A percentile compares a stretch with the other conserved stretches of the same genome.
Conservation (phyloP, 2,113 vertebrate species). For the Menura novaehollandiae region DNA sequence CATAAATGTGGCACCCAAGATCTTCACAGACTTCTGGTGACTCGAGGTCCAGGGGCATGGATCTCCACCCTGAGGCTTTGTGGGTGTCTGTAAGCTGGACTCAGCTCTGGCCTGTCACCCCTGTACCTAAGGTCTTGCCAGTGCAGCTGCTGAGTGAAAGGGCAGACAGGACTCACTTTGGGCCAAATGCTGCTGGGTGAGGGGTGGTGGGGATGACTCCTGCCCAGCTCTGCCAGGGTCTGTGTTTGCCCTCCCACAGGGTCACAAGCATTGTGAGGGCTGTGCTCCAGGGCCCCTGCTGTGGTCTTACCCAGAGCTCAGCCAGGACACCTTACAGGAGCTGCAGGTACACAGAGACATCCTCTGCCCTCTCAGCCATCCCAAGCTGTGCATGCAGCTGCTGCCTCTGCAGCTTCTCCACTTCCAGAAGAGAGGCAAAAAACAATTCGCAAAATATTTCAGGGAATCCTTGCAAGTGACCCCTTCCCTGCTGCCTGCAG, state of each 20-base stretch:
- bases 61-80: not conserved
- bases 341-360: not conserved
- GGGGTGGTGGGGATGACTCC: not conserved
- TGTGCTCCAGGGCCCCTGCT: not conserved
- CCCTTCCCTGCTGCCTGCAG: not conserved
- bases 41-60: not conserved
- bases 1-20: not conserved
- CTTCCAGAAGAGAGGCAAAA: not conserved
- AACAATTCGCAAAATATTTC: not conserved
- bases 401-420: not conserved
- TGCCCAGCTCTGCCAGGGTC: not conserved
- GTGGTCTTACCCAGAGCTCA: not conserved
- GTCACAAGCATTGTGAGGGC: not conserved
- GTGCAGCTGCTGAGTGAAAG: not conserved
- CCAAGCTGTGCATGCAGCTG: not conserved
- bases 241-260: not conserved
- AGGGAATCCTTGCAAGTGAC: not conserved
- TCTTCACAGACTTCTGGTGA: not conserved
- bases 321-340: not conserved
- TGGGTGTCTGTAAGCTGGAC: not conserved
- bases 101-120: not conserved
- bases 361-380: not conserved
- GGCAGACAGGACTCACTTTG: not conserved
- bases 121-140: not conserved
- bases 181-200: not conserved